phyloP scores from a whole-genome alignment of 2,888 invertebrate species.

The Nymphalis c-album region DNA sequence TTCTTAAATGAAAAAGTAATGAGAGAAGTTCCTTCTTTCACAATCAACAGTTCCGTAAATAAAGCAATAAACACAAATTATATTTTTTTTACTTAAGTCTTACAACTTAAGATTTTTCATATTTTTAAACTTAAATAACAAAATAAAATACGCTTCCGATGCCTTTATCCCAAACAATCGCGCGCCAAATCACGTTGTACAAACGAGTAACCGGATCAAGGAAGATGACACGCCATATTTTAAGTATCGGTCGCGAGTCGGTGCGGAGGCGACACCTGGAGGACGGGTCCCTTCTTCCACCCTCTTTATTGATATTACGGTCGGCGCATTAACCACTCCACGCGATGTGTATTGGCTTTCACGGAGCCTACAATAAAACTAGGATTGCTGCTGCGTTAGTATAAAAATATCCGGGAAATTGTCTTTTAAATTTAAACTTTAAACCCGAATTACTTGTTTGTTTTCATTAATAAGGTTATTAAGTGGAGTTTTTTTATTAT shows the following conservation, averaged over 20 bases:
- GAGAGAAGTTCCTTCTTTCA: too few relatives aligned
- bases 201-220: conserved; percentile 67
- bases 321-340: conserved; percentile 70
- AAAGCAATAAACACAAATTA: too few relatives aligned
- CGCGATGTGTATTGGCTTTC: conserved; percentile 66
- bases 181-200: conserved; percentile 60
- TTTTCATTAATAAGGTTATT: neutral
- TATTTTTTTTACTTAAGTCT: too few relatives aligned
- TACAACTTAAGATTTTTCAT: too few relatives aligned
- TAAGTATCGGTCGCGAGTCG: conserved; percentile 69
- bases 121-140: neutral
- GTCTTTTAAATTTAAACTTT: conserved; percentile 17
- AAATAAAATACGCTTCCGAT: neutral
- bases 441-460: neutral
- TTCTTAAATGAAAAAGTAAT: too few relatives aligned
- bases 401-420: conserved; percentile 27
- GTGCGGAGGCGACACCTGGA: conserved; percentile 59
- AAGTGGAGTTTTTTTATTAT: too few relatives aligned
- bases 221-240: conserved; percentile 74
- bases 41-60: too few relatives aligned
- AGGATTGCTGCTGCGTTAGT: conserved; percentile 39
- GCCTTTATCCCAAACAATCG: conserved; percentile 48
- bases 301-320: conserved; percentile 73
- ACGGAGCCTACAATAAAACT: conserved; percentile 63
- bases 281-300: conserved; percentile 52